Evolutionary conservation across 2,888 invertebrate genomes (phyloP).

Genomic region (Parthenolecanium corni): DNA sequence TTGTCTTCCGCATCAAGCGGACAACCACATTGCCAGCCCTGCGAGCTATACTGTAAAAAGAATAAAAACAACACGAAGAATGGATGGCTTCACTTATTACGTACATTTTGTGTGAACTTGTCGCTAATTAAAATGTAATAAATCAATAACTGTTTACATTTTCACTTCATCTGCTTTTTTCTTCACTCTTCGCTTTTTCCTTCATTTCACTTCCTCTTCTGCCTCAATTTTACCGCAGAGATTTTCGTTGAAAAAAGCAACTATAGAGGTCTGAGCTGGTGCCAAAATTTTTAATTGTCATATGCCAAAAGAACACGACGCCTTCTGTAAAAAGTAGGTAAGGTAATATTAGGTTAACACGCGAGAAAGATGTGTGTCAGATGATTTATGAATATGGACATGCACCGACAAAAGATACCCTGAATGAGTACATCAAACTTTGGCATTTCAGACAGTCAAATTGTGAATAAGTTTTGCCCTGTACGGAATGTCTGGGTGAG

Average conservation of each 20-base stretch:
- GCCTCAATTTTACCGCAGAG: not conserved
- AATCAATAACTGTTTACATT: conserved; percentile 23
- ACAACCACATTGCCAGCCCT: too few relatives aligned
- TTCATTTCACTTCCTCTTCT: not conserved
- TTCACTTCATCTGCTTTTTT: not conserved
- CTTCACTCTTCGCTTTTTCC: too few relatives aligned
- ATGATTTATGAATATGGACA: conserved; percentile 20
- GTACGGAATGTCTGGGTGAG: too few relatives aligned
- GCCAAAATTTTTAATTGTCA: conserved; percentile 24
- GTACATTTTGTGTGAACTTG: conserved; percentile 1
- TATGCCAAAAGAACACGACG: conserved; percentile 16
- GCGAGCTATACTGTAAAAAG: not conserved
- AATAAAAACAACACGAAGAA: too few relatives aligned
- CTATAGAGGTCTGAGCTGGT: conserved; percentile 11
- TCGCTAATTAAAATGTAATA: conserved; percentile 26
- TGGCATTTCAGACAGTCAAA: too few relatives aligned
- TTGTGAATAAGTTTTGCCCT: too few relatives aligned
- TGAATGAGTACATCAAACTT: too few relatives aligned
- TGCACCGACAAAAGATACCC: not conserved
- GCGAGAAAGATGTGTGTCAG: conserved; percentile 22
- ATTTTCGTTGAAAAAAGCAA: conserved; percentile 1
- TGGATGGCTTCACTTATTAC: not conserved
- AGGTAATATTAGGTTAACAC: conserved; percentile 21
- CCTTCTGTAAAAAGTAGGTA: not conserved
- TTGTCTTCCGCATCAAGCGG: too few relatives aligned